phyloP scores from a whole-genome alignment of 2,797 vertebrate genomes.

The Chaetophractus vellerosus region DNA sequence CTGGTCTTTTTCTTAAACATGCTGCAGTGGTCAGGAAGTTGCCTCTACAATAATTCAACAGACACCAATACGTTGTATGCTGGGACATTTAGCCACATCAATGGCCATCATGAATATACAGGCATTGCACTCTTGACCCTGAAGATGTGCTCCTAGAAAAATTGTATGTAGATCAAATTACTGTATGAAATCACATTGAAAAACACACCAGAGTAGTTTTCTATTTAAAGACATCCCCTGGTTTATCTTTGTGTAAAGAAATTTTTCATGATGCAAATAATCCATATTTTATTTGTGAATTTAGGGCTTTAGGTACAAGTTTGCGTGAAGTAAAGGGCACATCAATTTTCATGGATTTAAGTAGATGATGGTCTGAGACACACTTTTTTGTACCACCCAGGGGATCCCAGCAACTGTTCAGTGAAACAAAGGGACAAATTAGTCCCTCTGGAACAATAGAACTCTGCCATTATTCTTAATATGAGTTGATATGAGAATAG shows the following conservation, averaged over 20 bases:
- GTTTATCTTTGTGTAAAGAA: slow-evolving; percentile 50
- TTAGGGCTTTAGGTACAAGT: slow-evolving; percentile 26
- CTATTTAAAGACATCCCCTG: slow-evolving; percentile 52
- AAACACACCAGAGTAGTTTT: slow-evolving; percentile 43
- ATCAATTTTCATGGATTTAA: slow-evolving; percentile 73
- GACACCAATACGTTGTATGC: neutral
- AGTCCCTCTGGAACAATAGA: slow-evolving; percentile 70
- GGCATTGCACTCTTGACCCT: slow-evolving; percentile 40
- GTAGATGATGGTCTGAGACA: slow-evolving; percentile 27
- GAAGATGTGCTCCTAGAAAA: slow-evolving; percentile 47
- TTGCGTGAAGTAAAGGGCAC: slow-evolving; percentile 62
- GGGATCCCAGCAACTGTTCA: slow-evolving; percentile 40
- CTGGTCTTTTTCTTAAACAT: neutral
- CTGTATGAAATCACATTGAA: neutral
- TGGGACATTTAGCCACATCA: neutral
- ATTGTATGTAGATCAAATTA: slow-evolving; percentile 64
- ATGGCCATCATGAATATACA: neutral
- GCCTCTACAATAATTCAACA: neutral
- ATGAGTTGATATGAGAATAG: slow-evolving; percentile 54
- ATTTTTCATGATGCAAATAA: slow-evolving; percentile 54
- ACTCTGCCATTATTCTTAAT: slow-evolving; percentile 62
- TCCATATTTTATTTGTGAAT: slow-evolving; percentile 67
- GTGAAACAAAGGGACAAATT: slow-evolving; percentile 75
- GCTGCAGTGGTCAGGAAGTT: neutral
- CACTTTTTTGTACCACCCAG: slow-evolving; percentile 48